phyloP scores from a whole-genome alignment of 1,140 invertebrate genomes.

The Drosophila grimshawi region DNA sequence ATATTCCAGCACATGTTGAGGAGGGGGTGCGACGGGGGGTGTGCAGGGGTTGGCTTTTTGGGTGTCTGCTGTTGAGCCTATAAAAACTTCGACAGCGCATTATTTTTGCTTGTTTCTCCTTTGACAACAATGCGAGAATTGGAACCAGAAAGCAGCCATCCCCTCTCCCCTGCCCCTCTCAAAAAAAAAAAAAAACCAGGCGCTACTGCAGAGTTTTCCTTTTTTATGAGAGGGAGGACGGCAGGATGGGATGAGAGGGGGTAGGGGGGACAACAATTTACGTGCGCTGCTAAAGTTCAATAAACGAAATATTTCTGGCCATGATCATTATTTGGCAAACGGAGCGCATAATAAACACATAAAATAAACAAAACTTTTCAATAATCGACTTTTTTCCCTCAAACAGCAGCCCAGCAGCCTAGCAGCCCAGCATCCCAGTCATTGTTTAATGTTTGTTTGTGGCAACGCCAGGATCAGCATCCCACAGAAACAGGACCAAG shows the following conservation, averaged over 20 bases:
- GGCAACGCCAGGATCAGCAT: constrained; percentile 38
- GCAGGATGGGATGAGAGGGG: not conserved
- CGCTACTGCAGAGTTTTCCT: not conserved
- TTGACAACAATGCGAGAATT: constrained; percentile 74
- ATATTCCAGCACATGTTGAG: constrained; percentile 60
- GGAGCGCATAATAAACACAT: constrained; percentile 83
- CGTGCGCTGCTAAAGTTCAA: constrained; percentile 81
- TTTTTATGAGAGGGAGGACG: not conserved
- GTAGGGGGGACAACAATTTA: constrained; percentile 66
- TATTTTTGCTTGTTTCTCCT: constrained; percentile 79
- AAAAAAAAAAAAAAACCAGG: constrained; percentile 12
- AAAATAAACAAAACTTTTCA: constrained; percentile 84
- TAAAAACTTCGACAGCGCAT: constrained; percentile 81
- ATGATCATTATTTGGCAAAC: constrained; percentile 84
- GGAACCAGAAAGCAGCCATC: constrained; percentile 14
- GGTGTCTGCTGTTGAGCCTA: constrained; percentile 71
- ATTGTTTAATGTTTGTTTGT: constrained; percentile 77
- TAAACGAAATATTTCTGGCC: constrained; percentile 84
- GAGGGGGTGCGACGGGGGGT: not conserved
- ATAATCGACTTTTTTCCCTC: constrained; percentile 76
- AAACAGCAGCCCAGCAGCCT: not conserved
- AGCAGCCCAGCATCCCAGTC: constrained; percentile 28
- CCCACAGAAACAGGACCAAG: constrained; percentile 60
- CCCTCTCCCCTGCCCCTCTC: not conserved
- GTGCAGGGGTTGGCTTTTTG: not conserved